Evolutionary conservation across 2,797 vertebrate species (phyloP), one percentile per base, ranked within the genome.

Genomic region (Platyrinchus mystaceus): DNA sequence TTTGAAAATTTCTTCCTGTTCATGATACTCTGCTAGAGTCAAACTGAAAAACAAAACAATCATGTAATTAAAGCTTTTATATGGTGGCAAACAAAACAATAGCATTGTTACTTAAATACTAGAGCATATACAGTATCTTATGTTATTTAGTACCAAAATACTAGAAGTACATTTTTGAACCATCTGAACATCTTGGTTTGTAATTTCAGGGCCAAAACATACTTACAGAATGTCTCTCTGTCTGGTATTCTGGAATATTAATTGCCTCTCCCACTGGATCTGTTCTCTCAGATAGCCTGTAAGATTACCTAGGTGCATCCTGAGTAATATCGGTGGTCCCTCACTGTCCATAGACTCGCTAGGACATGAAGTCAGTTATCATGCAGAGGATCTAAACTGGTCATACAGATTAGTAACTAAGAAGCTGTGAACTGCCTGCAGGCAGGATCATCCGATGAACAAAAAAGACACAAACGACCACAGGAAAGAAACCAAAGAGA

Each of bases 1-100:
- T 96, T 99, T 99, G 98, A 99, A 99, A 97, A 99, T 99, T 98
- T 99, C 99, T 98, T 99, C 99, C 97, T 99, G 99, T 97, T 99
- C 99, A 12, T 99, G 99, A 97, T 99, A 99, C 96, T 99, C 99
- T 85, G 99, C 99, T 97, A 99, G 95, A 75, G 99, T 99, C 97
- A 99, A 98, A 98, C 99, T 99, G 96, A 91, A 96, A 85, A 96
- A 83, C 14, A n/a, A 68, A 79, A 5, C 27, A 77, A 74, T 16
- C 9, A 81, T 10, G 17, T 32, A 77, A 90, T 36, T 88, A 90
- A 11, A 68, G 14, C 41, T 88, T 77, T 64, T 46, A 60, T 16
- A 68, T 12, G 7, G 37, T 9, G n/a, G 27, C 49, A 88, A 93
- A 60, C 19, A 76, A 84, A 92, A 68, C 5, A 79, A 58, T 1